Evolutionary conservation across 2,113 vertebrate species (phyloP), one percentile per base, ranked within the genome.

Genomic region (Apus apus): DNA sequence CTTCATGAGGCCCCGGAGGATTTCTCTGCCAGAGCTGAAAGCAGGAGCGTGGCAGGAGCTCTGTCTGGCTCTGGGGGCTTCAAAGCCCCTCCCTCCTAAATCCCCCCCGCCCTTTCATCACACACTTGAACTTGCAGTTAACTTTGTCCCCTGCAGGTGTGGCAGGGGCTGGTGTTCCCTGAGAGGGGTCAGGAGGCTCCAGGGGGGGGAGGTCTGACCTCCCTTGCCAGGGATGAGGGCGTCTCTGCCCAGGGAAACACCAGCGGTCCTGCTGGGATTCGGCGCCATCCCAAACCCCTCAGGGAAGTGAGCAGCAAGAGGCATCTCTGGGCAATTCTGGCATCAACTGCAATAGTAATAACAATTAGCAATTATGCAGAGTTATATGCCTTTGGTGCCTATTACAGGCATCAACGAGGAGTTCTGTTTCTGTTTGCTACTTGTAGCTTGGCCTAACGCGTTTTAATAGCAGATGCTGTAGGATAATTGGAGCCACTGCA

Each of bases 281-380:
- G 9, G 66, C 2, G 2, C 46, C 48, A 13, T 58, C 67, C n/a
- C 43, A 29, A 66, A 74, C 15, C 80, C 70, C 4, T 0, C 32
- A 15, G 90, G 75, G 82, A 46, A 16, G 36, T 2, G 3, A 58
- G 71, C n/a, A 56, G 78, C 62, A 50, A 70, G 62, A 91, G 87
- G 64, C 62, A 30, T 76, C 93, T 61, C 89, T 22, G 66, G 76
- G 86, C 87, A 61, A 91, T 93, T 83, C 90, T 95, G 91, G 82
- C 93, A 93, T 85, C 85, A 85, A 89, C 77, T 56, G 94, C 90
- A 74, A 4, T 8, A 56, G 79, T 80, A 90, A 91, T 80, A 88
- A 74, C 93, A 91, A 94, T 95, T 94, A 93, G 93, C 89, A 91
- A 85, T 94, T 94, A 93, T 51, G 82, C 89, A 87, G 89, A 94